These are phyloP conservation scores for Microvelia longipes DNA, from an alignment of 1,140 invertebrate genomes.

Conservation along the genomic window DNA sequence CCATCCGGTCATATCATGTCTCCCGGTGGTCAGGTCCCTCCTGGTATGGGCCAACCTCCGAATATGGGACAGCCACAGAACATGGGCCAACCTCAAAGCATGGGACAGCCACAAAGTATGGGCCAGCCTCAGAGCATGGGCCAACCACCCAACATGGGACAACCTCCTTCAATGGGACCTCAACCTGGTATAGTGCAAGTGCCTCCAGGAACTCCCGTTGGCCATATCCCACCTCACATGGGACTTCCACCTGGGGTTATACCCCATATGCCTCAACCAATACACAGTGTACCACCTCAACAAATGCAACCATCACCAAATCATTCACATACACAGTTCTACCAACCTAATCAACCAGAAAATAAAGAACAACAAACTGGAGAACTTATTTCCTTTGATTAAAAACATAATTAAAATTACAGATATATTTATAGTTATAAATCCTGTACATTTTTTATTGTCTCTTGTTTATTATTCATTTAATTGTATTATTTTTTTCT, in stretches of 20 bases:
- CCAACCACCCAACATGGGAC: not conserved
- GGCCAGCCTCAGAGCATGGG: not conserved
- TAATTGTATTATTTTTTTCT: no score
- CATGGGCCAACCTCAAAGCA: not conserved
- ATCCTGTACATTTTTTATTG: no score
- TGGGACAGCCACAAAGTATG: not conserved
- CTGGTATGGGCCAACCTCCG: not conserved
- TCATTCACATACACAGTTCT: not conserved
- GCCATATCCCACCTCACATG: not conserved
- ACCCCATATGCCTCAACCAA: not conserved
- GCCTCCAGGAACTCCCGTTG: not conserved
- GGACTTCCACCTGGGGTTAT: not conserved
- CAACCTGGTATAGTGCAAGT: not conserved
- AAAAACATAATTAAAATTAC: conserved; percentile 8
- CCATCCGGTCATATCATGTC: not conserved
- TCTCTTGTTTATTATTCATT: no score
- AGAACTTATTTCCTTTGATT: conserved; percentile 16
- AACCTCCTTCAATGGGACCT: not conserved
- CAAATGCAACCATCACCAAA: not conserved
- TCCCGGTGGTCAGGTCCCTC: not conserved
- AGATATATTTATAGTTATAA: no score
- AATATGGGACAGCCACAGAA: not conserved
- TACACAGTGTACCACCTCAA: not conserved
- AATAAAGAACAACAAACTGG: conserved; percentile 13
- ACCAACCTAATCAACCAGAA: conserved; percentile 1